Evolutionary conservation across 2,797 vertebrate species (phyloP).

Genomic region (Scyliorhinus canicula): DNA sequence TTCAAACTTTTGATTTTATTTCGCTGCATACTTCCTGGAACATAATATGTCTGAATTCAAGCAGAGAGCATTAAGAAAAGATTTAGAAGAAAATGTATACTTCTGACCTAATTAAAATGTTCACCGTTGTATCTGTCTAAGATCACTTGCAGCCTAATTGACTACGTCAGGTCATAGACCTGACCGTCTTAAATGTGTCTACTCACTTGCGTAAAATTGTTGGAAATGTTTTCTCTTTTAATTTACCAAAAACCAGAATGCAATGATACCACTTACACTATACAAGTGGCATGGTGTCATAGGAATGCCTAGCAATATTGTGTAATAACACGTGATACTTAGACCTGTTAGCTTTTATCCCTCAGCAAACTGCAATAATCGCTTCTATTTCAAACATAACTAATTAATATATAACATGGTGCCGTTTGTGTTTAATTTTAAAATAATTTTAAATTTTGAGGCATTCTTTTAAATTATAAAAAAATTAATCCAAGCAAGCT

Average conservation of each 20-base stretch:
- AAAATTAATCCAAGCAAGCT: background rate
- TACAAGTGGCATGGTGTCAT: background rate
- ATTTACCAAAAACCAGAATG: background rate
- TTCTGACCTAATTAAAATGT: conserved; percentile 5
- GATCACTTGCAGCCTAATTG: background rate
- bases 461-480: background rate
- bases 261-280: background rate
- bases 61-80: background rate
- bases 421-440: background rate
- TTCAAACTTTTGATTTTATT: background rate
- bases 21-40: background rate
- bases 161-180: background rate
- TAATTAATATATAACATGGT: background rate
- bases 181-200: background rate
- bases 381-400: background rate
- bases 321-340: background rate
- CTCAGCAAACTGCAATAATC: background rate
- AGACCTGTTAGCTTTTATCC: background rate
- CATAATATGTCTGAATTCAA: background rate
- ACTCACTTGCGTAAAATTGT: background rate
- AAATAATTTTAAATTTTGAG: background rate
- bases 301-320: background rate
- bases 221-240: background rate
- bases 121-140: background rate
- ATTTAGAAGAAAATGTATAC: background rate